Evolutionary conservation across 2,113 vertebrate genomes (phyloP), one percentile per base, ranked within the genome.

Genomic region (Psophia crepitans): DNA sequence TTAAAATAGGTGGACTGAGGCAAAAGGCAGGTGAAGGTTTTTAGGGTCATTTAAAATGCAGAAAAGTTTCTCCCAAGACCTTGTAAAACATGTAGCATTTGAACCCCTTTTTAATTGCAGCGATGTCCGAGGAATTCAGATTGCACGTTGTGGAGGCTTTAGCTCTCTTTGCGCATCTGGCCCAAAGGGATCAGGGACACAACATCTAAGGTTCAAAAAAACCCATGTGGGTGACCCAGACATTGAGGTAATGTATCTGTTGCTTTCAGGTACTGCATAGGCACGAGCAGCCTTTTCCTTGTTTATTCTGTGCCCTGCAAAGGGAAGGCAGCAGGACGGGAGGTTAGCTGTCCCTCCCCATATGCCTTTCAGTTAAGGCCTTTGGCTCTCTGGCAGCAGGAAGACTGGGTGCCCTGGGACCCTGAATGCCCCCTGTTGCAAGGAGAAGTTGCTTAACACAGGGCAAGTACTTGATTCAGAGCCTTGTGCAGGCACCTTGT

Each of bases 1-100:
- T 89, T 89, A 81, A 84, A 91, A 89, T 89, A 93, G 84, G 66
- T 78, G 74, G 96, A 82, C 77, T 79, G 81, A 85, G 61, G 73
- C 80, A 96, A 94, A 74, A 94, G 80, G 60, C 1, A 0, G 46
- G 69, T 78, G 86, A 91, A 84, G 84, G 61, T 57, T 91, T 93
- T 53, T 51, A 84, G 60, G 91, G 39, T 53, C 61, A 73, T 87
- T 89, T 79, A 89, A 91, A 95, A 87, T 60, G 46, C 74, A 78
- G 77, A 57, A 46, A 74, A 60, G 35, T 78, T 73, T 86, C 61
- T 84, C 51, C 18, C 39, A 70, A 80, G 79, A 86, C 26, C 90
- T 88, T 86, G 39, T 54, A 56, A 89, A 90, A 80, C 54, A 79
- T 23, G 5, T 26, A 28, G 37, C 35, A 16, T 61, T 86, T 95